phyloP scores from a whole-genome alignment of 2,888 invertebrate species.

The Trissolcus brochymenae region DNA sequence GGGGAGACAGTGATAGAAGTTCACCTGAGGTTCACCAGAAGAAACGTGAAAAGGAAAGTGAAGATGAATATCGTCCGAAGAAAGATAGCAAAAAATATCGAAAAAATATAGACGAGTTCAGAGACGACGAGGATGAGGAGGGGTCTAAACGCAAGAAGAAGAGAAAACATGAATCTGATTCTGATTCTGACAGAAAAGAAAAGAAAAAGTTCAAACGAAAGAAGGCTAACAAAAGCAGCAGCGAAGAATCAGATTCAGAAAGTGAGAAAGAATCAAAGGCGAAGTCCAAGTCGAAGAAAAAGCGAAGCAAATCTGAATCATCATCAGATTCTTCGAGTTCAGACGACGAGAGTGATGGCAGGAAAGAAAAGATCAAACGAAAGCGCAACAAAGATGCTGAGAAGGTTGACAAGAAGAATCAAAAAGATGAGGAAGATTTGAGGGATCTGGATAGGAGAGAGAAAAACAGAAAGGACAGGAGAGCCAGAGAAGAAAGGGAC shows the following conservation, averaged over 20 bases:
- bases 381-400: not conserved
- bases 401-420: not conserved
- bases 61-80: not conserved
- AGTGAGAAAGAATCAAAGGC: not conserved
- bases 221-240: not conserved
- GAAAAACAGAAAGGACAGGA: not conserved
- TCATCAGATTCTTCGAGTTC: not conserved
- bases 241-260: not conserved
- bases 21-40: not conserved
- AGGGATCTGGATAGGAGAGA: not conserved
- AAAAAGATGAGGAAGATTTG: not conserved
- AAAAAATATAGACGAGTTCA: not conserved
- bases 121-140: not conserved
- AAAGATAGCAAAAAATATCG: not conserved
- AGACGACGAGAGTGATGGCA: not conserved
- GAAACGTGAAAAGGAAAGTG: not conserved
- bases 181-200: not conserved
- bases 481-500: not conserved
- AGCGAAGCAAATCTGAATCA: no score
- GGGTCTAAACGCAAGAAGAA: constrained; percentile 1
- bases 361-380: not conserved
- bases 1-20: not conserved
- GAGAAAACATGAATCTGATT: constrained; percentile 1
- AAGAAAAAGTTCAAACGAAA: constrained; percentile 1
- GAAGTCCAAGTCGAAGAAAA: constrained; percentile 1